Base-by-base conservation (phyloP, 2,113 vertebrate species). In the Muscicapa adusta region DNA sequence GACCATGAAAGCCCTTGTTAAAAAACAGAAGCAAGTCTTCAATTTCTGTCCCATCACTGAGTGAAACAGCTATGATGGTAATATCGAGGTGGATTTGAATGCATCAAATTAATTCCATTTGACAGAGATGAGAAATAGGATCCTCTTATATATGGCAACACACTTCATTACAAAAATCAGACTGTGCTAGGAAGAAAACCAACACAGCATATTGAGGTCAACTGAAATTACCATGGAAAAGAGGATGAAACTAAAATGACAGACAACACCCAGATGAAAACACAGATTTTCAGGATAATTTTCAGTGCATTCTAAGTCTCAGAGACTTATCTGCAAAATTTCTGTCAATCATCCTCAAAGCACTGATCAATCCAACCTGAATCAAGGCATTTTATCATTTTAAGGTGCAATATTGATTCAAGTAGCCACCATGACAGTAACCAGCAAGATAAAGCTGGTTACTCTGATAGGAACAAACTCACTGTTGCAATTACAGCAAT, bases 91-190 rank as follows among this genome's bases (percentile, higher is more conserved):
- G 50, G 67, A 83, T 93, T 91, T 72, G 47, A 88, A 80, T 36
- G 56, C 66, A 17, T 85, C 80, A 58, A 73, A 91, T 58, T 66
- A 92, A 95, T 89, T 94, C 47, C 38, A n/a, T 58, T 50, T 93
- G 92, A 70, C 87, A 91, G 77, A 89, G 54, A 88, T 47, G 54
- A 95, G 66, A 94, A 94, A 92, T 58, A 47, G 42, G 66, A 79
- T 79, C 47, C 54, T 85, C 47, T 91, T 85, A 43, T 82, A 77
- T 60, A 73, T 17, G 43, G 74, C 81, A 95, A 85, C 36, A 72
- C 8, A 23, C 14, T 84, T 91, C 67, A 81, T 65, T 78, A 72
- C 36, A 85, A 78, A 93, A 93, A 71, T 66, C 36, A 43, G 23
- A 42, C 66, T 67, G 34, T 67, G 45, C 62, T 66, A 76, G 84